Evolutionary conservation across 2,888 invertebrate species (phyloP), one percentile per base, ranked within the genome.

Genomic region (Galerucella calmariensis): DNA sequence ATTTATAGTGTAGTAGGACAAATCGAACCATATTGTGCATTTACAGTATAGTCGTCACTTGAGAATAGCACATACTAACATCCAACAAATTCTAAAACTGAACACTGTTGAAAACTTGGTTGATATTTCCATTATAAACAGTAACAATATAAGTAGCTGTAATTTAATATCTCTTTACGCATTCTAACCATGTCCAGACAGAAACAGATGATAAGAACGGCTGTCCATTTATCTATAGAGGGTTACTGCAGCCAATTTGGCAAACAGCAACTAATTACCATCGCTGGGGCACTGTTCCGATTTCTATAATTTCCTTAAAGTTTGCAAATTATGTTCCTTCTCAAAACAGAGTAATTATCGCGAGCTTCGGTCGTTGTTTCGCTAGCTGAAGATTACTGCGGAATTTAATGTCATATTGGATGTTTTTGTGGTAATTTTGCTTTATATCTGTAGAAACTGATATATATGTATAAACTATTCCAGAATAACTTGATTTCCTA

Each of bases 181-280:
- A n/a, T 51, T 51, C 51, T 51, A 41, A 41, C 35, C 9, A 9
- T 24, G 62, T 35, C 67, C 53, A 67, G 65, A 44, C 16, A 48
- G 51, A 27, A 53, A 20, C 48, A 67, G 10, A 53, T 24, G 9
- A 35, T 35, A 24, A 46, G 67, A 20, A 61, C 73, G 68, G 72
- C 75, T 66, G 67, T 79, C 79, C 78, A 80, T 84, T 82, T 83
- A 84, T 83, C 84, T 81, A 81, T 82, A 83, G 81, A 82, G 84
- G 84, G 82, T 84, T 84, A 85, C 83, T 85, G 83, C 84, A 84
- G 85, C 83, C 81, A 86, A 85, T 86, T 86, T 83, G 79, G 83
- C 83, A 85, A 86, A 86, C 84, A 82, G 79, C 83, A 81, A 82
- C 84, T 84, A 86, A 85, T 85, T 84, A 84, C 81, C 79, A 67